These are phyloP conservation scores for Cebus imitator DNA, from an alignment of 2,113 vertebrate genomes.

Conservation along the genomic window DNA sequence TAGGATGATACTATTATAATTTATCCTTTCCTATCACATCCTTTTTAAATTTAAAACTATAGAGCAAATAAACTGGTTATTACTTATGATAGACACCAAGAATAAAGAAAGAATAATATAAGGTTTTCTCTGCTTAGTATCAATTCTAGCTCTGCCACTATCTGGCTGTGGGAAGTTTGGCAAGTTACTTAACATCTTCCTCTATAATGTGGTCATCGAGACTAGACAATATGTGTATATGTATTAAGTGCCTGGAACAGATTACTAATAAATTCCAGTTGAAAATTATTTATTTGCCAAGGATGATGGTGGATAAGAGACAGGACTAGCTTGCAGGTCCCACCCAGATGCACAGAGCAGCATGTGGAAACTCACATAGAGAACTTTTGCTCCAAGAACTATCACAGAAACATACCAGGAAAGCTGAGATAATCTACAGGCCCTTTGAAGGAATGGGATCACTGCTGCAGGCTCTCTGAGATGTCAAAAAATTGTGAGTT, in stretches of 20 bases:
- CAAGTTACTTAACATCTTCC: not conserved
- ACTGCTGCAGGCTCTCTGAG: no score
- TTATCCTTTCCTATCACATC: not conserved
- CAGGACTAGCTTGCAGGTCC: no score
- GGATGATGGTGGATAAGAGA: no score
- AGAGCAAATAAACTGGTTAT: not conserved
- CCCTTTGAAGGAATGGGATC: no score
- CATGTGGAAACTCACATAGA: no score
- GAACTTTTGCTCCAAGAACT: no score
- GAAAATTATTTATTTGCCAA: not conserved
- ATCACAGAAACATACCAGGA: no score
- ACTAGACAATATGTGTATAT: not conserved
- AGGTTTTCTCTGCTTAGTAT: not conserved
- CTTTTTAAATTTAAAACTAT: not conserved
- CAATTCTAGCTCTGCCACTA: not conserved
- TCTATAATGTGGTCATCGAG: not conserved
- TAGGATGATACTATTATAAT: not conserved
- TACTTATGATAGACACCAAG: not conserved
- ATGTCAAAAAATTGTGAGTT: no score
- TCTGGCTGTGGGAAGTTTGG: not conserved
- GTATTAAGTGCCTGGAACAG: not conserved
- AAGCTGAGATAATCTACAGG: no score
- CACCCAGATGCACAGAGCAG: no score
- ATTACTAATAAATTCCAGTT: constrained; percentile 27
- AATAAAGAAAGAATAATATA: not conserved